Evolutionary conservation across 1,140 invertebrate genomes (phyloP), one percentile per base, ranked within the genome.

Genomic region (Anastrepha obliqua): DNA sequence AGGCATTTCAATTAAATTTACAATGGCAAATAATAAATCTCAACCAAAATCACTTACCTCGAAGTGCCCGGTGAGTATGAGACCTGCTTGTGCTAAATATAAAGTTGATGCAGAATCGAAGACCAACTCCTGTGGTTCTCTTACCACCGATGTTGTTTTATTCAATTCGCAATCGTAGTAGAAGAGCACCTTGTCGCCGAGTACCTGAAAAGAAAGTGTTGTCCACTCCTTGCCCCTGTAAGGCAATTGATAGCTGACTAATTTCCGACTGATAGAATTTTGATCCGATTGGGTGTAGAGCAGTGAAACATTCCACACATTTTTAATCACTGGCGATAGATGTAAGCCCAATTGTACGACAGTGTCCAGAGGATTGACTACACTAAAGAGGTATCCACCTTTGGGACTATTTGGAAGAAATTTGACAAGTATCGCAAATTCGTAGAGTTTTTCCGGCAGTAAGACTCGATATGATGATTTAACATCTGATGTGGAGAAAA

Each of bases 71-170:
- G 96, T 95, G 87, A 98, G 96, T 64, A 96, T 94, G 0, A 97
- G 96, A 2, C 98, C 98, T 2, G 97, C 98, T 93, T 98, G 97
- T 0, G 97, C 98, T 65, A 99, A 96, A 92, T 98, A 99, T 6
- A 99, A 93, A 0, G 97, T 98, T 0, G 97, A 98, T 1, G 98
- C 97, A 0, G 97, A 97, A 91, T 98, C 97, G 91, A 99, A 98
- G 20, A 96, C 95, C 90, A 99, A 93, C 91, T 98, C 96, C 88
- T 95, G 92, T 0, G 97, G 97, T 87, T 96, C 95, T 87, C 97
- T 94, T 88, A 95, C 95, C 3, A 97, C 95, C 20, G 94, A 90
- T 2, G 96, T 95, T 2, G 95, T 96, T 47, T 96, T 96, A 90
- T 96, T 96, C 91, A 97, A 95, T 89, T 96, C 95, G 91, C 98